Evolutionary conservation across 2,113 vertebrate genomes (phyloP), one percentile per base, ranked within the genome.

Genomic region (Girardinichthys multiradiatus): DNA sequence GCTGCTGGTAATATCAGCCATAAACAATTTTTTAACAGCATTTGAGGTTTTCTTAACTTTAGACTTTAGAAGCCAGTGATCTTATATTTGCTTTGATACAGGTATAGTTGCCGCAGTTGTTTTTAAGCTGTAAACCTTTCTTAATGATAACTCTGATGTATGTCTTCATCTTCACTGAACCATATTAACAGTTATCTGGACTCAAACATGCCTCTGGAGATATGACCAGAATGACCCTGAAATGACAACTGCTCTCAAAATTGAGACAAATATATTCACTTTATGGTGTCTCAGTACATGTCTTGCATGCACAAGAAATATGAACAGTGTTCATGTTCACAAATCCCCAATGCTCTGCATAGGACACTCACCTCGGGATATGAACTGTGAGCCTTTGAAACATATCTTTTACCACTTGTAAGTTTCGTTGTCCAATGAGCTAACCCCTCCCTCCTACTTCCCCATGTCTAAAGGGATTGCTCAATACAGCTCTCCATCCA

Each of bases 141-240:
- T 35, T 45, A 70, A 72, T n/a, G 28, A 81, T 39, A 70, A 75
- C 74, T 78, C 26, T 72, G 61, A 42, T 72, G 48, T 26, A 68
- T 70, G 26, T 81, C 60, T 54, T 70, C 37, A 61, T 69, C 57
- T 66, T 80, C 68, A 67, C 24, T 74, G 70, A 72, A 57, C 39
- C 66, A 57, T 71, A 12, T 17, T 7, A 64, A 42, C 67, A 73
- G 42, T 67, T 74, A 57, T 73, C 17, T 68, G 48, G 80, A 70
- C 54, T 65, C 48, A 61, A 51, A 75, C 57, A 77, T 35, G 68
- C 79, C 8, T 61, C 11, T 37, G 61, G 21, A 77, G 68, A 82
- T 69, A 29, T 61, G 62, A 68, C 57, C 33, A 58, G 42, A 48
- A 54, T 78, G 65, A 78, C 66, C 68, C 51, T 68, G 29, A 78